These are phyloP conservation scores for Diabrotica undecimpunctata DNA, from an alignment of 1,140 invertebrate genomes.

Conservation along the genomic window DNA sequence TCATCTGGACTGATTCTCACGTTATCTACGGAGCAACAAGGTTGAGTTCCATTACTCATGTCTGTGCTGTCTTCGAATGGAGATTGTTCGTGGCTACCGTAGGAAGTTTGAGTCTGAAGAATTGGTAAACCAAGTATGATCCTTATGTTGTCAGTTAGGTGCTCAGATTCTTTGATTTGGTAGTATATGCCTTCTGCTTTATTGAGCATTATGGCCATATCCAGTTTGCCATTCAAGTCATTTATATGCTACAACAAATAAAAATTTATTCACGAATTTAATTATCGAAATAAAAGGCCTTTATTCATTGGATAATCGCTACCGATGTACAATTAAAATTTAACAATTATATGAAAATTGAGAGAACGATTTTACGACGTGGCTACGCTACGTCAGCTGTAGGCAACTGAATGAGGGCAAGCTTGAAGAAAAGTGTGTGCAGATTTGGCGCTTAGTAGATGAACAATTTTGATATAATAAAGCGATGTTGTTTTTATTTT, in stretches of 20 bases:
- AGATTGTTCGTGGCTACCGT: constrained; percentile 26
- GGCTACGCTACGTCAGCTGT: no score
- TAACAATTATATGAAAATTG: no score
- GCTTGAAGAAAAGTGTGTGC: no score
- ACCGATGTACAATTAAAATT: not conserved
- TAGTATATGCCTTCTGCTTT: constrained; percentile 86
- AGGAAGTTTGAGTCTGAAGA: constrained; percentile 27
- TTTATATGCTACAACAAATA: constrained; percentile 79
- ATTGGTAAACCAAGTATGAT: constrained; percentile 62
- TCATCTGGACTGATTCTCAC: constrained; percentile 38
- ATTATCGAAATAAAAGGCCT: no score
- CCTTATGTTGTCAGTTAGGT: constrained; percentile 65
- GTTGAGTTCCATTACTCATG: constrained; percentile 19
- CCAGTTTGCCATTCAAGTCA: constrained; percentile 80
- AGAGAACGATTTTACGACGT: no score
- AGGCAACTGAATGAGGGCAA: no score
- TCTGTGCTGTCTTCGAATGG: constrained; percentile 28
- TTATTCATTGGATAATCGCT: not conserved
- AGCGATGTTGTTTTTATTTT: no score
- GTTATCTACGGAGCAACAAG: constrained; percentile 26
- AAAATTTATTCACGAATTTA: no score
- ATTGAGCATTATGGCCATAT: constrained; percentile 73
- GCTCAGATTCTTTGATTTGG: constrained; percentile 69
- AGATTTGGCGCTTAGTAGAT: no score
- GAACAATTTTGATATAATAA: no score